Evolutionary conservation across 1,140 invertebrate genomes (phyloP).

Genomic region (Vollenhovia emeryi): DNA sequence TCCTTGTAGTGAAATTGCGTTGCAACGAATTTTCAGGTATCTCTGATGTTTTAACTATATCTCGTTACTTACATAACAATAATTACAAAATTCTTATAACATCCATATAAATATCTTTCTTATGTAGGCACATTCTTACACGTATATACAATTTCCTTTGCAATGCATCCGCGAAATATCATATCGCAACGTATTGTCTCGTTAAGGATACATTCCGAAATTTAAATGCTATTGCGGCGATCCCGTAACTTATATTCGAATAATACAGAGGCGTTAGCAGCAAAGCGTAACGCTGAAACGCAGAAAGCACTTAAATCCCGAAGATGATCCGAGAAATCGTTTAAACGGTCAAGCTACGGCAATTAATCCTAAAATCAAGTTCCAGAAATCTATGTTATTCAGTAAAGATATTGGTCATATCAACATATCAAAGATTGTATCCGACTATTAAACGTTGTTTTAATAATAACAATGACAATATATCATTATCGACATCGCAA

Average conservation of each 20-base stretch:
- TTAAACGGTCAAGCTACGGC: slow-evolving; percentile 1
- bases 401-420: not conserved
- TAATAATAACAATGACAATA: slow-evolving; percentile 44
- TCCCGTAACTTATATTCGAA: not conserved
- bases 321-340: not conserved
- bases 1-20: slow-evolving; percentile 50
- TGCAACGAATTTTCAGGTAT: slow-evolving; percentile 67
- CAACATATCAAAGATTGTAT: slow-evolving; percentile 4
- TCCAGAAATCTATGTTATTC: not conserved
- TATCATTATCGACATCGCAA: slow-evolving; percentile 12
- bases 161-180: slow-evolving; percentile 12
- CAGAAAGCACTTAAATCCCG: slow-evolving; percentile 31
- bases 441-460: slow-evolving; percentile 27
- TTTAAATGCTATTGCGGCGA: slow-evolving; percentile 5
- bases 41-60: slow-evolving; percentile 54
- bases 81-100: slow-evolving; percentile 76
- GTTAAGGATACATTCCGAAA: slow-evolving; percentile 36
- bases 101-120: slow-evolving; percentile 74
- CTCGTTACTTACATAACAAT: slow-evolving; percentile 52
- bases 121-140: slow-evolving; percentile 74
- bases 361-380: slow-evolving; percentile 7
- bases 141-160: slow-evolving; percentile 59
- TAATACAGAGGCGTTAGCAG: not conserved
- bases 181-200: slow-evolving; percentile 63
- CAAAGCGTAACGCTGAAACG: not conserved